These are phyloP conservation scores for Heteromyza rotundicornis DNA, from an alignment of 2,888 invertebrate species.

Conservation along the genomic window DNA sequence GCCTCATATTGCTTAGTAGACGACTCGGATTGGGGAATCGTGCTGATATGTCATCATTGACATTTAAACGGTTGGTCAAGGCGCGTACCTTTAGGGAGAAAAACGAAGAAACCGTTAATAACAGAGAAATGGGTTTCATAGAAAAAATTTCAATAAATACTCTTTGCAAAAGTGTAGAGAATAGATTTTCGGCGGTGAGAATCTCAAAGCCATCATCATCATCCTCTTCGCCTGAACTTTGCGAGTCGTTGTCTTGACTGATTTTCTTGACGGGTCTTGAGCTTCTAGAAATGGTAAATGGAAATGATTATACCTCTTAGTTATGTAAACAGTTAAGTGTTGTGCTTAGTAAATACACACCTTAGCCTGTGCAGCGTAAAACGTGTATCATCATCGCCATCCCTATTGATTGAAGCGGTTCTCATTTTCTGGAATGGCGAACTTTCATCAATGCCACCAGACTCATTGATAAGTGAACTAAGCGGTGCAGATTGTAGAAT, in stretches of 20 bases:
- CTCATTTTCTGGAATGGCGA: conserved; percentile 67
- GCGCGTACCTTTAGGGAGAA: conserved; percentile 71
- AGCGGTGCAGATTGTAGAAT: too few relatives aligned
- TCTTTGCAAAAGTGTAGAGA: conserved; percentile 83
- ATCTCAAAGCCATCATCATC: conserved; percentile 91
- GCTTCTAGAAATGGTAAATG: conserved; percentile 64
- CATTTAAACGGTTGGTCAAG: conserved; percentile 82
- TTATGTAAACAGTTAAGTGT: conserved; percentile 12
- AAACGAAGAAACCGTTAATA: conserved; percentile 11
- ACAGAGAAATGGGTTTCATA: background rate
- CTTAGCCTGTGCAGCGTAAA: conserved; percentile 72
- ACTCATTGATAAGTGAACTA: conserved; percentile 72
- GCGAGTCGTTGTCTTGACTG: conserved; percentile 73
- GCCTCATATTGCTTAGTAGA: conserved; percentile 66
- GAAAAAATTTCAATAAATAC: conserved; percentile 61
- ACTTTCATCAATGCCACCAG: conserved; percentile 75
- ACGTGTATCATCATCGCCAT: conserved; percentile 67
- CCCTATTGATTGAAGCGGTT: conserved; percentile 67
- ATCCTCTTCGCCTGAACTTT: conserved; percentile 87
- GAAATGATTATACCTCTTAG: conserved; percentile 11
- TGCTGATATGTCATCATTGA: conserved; percentile 74
- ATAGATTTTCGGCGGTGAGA: conserved; percentile 88
- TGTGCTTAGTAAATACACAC: conserved; percentile 49
- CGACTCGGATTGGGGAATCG: conserved; percentile 71
- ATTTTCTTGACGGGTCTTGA: conserved; percentile 72